A percentile compares a stretch with the other conserved stretches of the same genome.
phyloP scores from a whole-genome alignment of 2,888 invertebrate species.

The Napeogenes sylphis region DNA sequence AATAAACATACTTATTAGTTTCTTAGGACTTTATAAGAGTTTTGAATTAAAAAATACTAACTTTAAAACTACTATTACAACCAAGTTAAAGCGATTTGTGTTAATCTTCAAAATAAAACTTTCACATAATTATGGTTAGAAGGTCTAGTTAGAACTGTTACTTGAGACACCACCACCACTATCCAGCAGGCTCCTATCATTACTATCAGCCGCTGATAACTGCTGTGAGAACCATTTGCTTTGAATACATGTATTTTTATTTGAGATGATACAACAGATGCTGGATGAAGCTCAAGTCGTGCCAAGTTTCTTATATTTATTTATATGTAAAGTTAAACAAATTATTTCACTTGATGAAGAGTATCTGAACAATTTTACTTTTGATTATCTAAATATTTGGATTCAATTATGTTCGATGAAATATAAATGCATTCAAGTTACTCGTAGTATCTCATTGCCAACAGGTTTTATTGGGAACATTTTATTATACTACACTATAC shows the following conservation, averaged over 20 bases:
- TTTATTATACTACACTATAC: not conserved
- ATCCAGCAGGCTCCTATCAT: not conserved
- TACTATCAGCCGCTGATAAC: not conserved
- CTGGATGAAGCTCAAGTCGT: constrained; percentile 16
- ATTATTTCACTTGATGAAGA: constrained; percentile 26
- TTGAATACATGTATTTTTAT: constrained; percentile 15
- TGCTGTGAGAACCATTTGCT: not conserved
- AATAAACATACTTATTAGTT: too few species aligned
- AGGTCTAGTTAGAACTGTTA: not conserved
- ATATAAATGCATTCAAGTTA: constrained; percentile 2
- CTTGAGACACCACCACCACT: not conserved
- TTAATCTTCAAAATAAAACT: not conserved
- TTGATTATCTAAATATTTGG: constrained; percentile 23
- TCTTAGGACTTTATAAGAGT: too few species aligned
- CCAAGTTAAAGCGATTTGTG: not conserved
- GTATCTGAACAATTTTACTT: constrained; percentile 20
- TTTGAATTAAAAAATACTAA: too few species aligned
- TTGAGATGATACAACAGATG: constrained; percentile 23
- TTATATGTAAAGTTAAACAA: constrained; percentile 25
- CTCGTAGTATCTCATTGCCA: constrained; percentile 9
- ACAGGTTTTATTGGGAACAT: not conserved
- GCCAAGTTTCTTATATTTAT: constrained; percentile 30
- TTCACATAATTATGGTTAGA: constrained; percentile 2
- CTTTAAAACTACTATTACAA: not conserved
- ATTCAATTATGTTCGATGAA: constrained; percentile 25